Conservation (phyloP, 2,888 invertebrate species). For the Eristalis tenax region DNA sequence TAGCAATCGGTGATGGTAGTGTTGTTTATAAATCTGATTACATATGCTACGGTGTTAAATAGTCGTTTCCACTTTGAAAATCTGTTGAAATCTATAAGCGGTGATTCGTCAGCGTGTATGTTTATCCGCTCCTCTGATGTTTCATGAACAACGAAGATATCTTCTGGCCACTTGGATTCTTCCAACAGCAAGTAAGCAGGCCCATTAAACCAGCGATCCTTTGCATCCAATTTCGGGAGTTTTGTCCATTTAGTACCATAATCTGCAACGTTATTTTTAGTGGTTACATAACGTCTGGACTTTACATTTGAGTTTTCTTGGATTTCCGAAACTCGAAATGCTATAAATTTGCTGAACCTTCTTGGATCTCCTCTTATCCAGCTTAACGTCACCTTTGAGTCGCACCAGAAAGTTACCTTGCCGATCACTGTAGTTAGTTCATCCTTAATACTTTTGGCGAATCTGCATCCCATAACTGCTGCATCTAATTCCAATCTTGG, state of each 20-base stretch:
- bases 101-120: background rate
- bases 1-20: background rate
- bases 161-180: background rate
- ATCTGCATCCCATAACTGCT: slow-evolving; percentile 17
- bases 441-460: slow-evolving; percentile 1
- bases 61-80: slow-evolving; percentile 6
- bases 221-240: background rate
- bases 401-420: slow-evolving; percentile 20
- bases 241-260: slow-evolving; percentile 15
- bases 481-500: slow-evolving; percentile 24
- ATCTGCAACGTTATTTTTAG: slow-evolving; percentile 30
- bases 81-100: background rate
- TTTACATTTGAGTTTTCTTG: background rate
- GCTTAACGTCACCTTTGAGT: slow-evolving; percentile 20
- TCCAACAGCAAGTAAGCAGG: background rate
- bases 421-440: slow-evolving; percentile 36
- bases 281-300: slow-evolving; percentile 10
- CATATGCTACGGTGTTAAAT: background rate
- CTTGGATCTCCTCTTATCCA: slow-evolving; percentile 11
- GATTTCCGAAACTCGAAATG: too few species aligned
- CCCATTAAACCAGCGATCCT: slow-evolving; percentile 3
- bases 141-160: background rate
- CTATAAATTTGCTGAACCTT: background rate
- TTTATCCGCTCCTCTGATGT: background rate
- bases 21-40: slow-evolving; percentile 1